phyloP scores from a whole-genome alignment of 2,888 invertebrate species.

The Linnaemya tessellans region DNA sequence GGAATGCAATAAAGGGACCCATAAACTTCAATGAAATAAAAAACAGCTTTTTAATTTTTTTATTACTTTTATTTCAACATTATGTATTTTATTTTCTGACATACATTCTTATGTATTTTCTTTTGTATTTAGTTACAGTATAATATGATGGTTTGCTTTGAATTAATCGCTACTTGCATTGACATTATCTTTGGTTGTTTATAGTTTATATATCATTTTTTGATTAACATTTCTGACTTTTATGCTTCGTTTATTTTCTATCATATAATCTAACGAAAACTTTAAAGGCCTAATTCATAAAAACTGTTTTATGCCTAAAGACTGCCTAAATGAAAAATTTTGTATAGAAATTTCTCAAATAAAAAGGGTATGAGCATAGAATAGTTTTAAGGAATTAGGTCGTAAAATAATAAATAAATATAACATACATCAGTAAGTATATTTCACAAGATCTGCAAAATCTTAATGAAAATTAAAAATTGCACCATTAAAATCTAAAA shows the following conservation, averaged over 20 bases:
- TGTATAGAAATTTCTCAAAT: too few species aligned
- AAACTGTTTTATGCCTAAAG: too few species aligned
- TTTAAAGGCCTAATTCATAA: too few species aligned
- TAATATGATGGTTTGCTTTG: constrained; percentile 26
- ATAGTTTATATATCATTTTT: constrained; percentile 25
- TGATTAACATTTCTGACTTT: neutral
- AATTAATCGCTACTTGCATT: constrained; percentile 33
- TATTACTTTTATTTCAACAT: constrained; percentile 50
- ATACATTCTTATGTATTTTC: constrained; percentile 13
- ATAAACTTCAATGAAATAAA: too few species aligned
- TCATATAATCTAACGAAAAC: neutral
- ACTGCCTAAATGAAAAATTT: too few species aligned
- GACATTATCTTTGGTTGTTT: constrained; percentile 36
- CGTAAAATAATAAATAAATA: neutral
- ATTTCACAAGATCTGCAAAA: too few species aligned
- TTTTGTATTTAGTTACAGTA: constrained; percentile 27
- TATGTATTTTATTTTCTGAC: constrained; percentile 50
- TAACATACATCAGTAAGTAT: neutral
- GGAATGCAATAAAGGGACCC: too few species aligned
- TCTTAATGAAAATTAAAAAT: too few species aligned
- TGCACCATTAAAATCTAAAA: too few species aligned
- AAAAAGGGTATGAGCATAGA: too few species aligned
- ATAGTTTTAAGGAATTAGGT: too few species aligned
- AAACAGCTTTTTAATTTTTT: neutral
- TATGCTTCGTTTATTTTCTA: neutral